phyloP scores from a whole-genome alignment of 2,888 invertebrate genomes.

The Catocala fraxini region DNA sequence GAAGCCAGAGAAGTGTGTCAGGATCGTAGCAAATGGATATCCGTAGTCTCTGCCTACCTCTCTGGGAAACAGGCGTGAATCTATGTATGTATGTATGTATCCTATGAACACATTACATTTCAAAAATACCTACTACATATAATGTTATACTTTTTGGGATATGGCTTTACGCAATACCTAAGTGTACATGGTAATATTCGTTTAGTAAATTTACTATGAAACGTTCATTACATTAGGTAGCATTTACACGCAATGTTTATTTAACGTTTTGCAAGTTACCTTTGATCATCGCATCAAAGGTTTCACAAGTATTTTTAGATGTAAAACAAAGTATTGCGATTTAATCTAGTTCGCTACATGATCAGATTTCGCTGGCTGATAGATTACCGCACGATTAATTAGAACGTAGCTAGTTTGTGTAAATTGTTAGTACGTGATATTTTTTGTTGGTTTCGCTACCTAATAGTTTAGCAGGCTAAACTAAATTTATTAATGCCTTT shows the following conservation, averaged over 20 bases:
- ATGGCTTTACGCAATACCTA: too few relatives aligned
- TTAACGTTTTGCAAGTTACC: slow-evolving; percentile 33
- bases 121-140: too few relatives aligned
- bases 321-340: slow-evolving; percentile 22
- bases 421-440: neutral
- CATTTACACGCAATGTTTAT: slow-evolving; percentile 34
- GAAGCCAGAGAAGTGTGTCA: too few relatives aligned
- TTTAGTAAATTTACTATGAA: slow-evolving; percentile 13
- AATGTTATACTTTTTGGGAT: too few relatives aligned
- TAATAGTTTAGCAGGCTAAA: too few relatives aligned
- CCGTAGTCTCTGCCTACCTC: too few relatives aligned
- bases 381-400: neutral
- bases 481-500: too few relatives aligned
- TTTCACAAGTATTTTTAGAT: slow-evolving; percentile 30
- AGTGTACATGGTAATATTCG: neutral
- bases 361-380: slow-evolving; percentile 10
- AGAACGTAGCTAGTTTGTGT: neutral
- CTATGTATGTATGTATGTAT: too few relatives aligned
- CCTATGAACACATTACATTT: neutral
- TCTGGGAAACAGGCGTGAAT: too few relatives aligned
- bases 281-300: slow-evolving; percentile 59
- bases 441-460: neutral
- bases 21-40: too few relatives aligned
- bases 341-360: slow-evolving; percentile 6
- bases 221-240: slow-evolving; percentile 5